phyloP scores from a whole-genome alignment of 2,888 invertebrate species.

The Margaritifera margaritifera region DNA sequence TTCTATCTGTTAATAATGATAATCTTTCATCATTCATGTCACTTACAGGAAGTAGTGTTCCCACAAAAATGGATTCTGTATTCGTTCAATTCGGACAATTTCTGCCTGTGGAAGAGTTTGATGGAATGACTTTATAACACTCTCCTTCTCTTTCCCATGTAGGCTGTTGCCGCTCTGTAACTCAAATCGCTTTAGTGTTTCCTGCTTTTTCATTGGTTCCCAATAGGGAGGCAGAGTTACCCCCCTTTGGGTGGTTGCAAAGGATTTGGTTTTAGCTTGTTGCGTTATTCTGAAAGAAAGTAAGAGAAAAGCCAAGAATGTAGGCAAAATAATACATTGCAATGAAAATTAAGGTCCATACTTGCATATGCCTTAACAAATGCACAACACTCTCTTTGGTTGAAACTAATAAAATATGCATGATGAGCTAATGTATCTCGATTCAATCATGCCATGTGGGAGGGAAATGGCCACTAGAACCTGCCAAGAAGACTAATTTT shows the following conservation, averaged over 20 bases:
- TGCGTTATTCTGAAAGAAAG: constrained; percentile 21
- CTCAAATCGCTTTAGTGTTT: constrained; percentile 13
- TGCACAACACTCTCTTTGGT: too few species aligned
- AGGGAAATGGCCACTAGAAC: too few species aligned
- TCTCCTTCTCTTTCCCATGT: constrained; percentile 39
- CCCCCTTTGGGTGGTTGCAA: constrained; percentile 25
- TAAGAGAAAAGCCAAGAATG: not conserved
- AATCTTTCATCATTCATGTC: too few species aligned
- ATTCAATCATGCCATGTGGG: too few species aligned
- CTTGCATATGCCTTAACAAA: too few species aligned
- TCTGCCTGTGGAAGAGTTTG: constrained; percentile 44
- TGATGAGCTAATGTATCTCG: too few species aligned
- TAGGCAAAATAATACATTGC: too few species aligned
- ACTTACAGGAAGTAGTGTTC: constrained; percentile 49
- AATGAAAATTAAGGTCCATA: too few species aligned
- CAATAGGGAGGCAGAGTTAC: constrained; percentile 40
- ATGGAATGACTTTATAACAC: constrained; percentile 39
- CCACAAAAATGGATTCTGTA: constrained; percentile 49
- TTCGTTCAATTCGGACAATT: constrained; percentile 40
- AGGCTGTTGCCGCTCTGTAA: constrained; percentile 24
- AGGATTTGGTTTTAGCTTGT: constrained; percentile 8
- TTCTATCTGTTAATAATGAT: too few species aligned
- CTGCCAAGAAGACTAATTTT: too few species aligned
- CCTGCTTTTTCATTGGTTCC: constrained; percentile 27
- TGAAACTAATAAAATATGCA: too few species aligned